phyloP scores from a whole-genome alignment of 2,797 vertebrate species.

The Danio albolineatus region DNA sequence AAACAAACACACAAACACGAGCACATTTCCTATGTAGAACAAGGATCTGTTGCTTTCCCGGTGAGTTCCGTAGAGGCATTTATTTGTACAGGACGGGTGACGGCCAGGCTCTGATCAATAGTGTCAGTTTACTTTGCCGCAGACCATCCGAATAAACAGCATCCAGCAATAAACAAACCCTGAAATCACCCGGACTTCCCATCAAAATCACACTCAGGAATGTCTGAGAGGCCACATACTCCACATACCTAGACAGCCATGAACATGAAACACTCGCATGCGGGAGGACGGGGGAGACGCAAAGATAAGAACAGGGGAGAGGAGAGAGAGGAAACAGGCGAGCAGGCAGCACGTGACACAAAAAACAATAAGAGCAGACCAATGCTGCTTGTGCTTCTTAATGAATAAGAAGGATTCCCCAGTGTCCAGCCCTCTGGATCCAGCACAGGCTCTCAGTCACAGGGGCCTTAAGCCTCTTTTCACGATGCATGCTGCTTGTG shows the following conservation, averaged over 20 bases:
- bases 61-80: conserved; percentile 32
- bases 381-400: conserved; percentile 58
- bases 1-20: conserved; percentile 17
- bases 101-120: conserved; percentile 31
- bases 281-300: background rate
- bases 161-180: conserved; percentile 45
- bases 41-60: conserved; percentile 45
- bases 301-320: background rate
- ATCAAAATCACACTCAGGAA: conserved; percentile 55
- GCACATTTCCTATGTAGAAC: conserved; percentile 11
- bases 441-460: conserved; percentile 13
- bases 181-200: conserved; percentile 36
- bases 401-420: conserved; percentile 64
- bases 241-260: conserved; percentile 53
- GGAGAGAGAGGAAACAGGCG: conserved; percentile 24
- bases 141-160: conserved; percentile 69
- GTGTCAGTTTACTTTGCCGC: conserved; percentile 66
- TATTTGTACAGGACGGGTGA: conserved; percentile 56
- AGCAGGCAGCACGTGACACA: conserved; percentile 42
- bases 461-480: conserved; percentile 43
- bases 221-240: conserved; percentile 53
- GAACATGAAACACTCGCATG: conserved; percentile 45
- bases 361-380: conserved; percentile 51
- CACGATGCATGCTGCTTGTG: background rate
- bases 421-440: conserved; percentile 24